Evolutionary conservation across 2,113 vertebrate genomes (phyloP).

Genomic region (human (Homo sapiens)): DNA sequence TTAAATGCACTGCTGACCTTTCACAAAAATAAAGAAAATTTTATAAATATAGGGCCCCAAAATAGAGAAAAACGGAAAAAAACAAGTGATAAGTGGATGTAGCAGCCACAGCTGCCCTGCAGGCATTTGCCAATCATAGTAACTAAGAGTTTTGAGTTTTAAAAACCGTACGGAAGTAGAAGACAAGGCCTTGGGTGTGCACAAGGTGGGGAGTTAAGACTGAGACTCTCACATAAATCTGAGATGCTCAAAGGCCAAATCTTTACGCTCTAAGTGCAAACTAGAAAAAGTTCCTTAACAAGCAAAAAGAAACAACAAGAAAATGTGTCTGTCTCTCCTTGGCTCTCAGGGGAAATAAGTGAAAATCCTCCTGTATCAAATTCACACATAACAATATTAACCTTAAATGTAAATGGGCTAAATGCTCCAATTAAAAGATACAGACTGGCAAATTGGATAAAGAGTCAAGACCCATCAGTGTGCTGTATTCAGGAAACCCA

Average conservation of each 20-base stretch:
- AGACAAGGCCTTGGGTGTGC: neutral
- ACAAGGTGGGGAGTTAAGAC: neutral
- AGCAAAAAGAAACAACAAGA: conserved; percentile 8
- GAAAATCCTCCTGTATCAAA: neutral
- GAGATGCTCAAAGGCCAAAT: neutral
- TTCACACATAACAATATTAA: too few species aligned
- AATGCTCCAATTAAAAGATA: too few species aligned
- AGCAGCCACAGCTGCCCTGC: neutral
- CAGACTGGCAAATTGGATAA: too few species aligned
- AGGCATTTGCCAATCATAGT: conserved; percentile 3
- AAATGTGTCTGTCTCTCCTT: neutral
- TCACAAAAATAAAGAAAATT: conserved; percentile 33
- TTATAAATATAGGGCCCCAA: neutral
- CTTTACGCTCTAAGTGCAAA: neutral
- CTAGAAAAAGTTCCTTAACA: neutral
- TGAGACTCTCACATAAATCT: neutral
- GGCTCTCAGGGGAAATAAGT: conserved; percentile 29
- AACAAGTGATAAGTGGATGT: neutral
- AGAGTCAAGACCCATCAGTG: too few species aligned
- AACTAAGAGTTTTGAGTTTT: neutral
- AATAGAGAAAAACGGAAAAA: conserved; percentile 17
- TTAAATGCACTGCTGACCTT: neutral
- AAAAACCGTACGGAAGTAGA: conserved; percentile 27
- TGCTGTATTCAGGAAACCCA: too few species aligned
- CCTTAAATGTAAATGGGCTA: too few species aligned